Evolutionary conservation across 2,797 vertebrate genomes (phyloP).

Genomic region (Molossus alvarezi): DNA sequence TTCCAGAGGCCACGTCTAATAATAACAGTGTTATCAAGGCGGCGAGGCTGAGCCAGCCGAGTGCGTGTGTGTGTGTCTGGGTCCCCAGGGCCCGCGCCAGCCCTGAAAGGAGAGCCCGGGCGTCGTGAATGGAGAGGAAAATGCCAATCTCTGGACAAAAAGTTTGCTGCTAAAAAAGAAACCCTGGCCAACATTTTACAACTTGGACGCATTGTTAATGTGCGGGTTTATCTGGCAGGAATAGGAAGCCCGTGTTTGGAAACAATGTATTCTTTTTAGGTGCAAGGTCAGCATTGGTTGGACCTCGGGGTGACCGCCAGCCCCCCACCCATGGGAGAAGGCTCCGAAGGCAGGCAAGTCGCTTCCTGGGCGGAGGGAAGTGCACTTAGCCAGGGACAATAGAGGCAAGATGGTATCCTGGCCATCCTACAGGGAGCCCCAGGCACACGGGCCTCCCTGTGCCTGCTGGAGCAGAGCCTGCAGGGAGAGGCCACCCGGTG

Average conservation of each 20-base stretch:
- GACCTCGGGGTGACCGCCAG: constrained; percentile 85
- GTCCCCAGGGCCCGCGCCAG: constrained; percentile 87
- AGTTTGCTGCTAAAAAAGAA: constrained; percentile 86
- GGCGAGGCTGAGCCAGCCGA: constrained; percentile 86
- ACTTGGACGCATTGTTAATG: constrained; percentile 89
- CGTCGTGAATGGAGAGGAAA: constrained; percentile 89
- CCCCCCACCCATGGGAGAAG: constrained; percentile 78
- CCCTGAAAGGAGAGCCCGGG: constrained; percentile 88
- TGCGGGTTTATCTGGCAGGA: constrained; percentile 91
- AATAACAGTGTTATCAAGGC: constrained; percentile 90
- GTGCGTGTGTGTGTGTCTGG: constrained; percentile 81
- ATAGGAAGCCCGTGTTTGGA: constrained; percentile 90
- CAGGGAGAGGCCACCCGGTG: background rate
- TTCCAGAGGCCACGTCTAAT: constrained; percentile 89
- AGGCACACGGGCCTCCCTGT: background rate
- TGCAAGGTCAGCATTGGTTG: constrained; percentile 89
- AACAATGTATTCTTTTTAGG: constrained; percentile 90
- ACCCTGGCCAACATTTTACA: constrained; percentile 90
- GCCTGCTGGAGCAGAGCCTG: background rate
- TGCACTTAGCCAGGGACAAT: fast-evolving
- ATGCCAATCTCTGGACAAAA: constrained; percentile 90
- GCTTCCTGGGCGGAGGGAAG: background rate
- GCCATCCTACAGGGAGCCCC: background rate
- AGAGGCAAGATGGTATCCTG: background rate
- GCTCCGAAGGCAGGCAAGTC: constrained; percentile 56